Evolutionary conservation across 2,113 vertebrate species (phyloP).

Genomic region (Miniopterus natalensis): DNA sequence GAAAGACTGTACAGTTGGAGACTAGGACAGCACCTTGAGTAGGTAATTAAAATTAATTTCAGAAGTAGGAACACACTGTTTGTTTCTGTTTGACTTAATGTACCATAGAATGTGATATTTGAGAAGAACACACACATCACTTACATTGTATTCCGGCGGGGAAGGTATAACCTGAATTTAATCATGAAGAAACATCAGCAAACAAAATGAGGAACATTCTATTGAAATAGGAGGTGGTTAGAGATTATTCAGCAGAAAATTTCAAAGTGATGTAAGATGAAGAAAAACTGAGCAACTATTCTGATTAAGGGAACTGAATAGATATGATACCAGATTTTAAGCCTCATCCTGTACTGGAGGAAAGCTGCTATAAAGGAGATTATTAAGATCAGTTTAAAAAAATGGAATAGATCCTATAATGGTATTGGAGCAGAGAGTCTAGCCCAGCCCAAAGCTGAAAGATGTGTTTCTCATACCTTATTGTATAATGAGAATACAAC

Average conservation of each 20-base stretch:
- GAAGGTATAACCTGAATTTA: not conserved
- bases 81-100: not conserved
- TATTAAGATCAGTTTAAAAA: not conserved
- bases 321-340: not conserved
- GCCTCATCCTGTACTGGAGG: not conserved
- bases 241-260: not conserved
- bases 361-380: not conserved
- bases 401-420: not conserved
- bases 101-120: not conserved
- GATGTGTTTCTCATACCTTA: not conserved
- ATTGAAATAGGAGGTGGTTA: not conserved
- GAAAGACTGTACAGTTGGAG: not conserved
- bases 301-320: not conserved
- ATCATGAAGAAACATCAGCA: not conserved
- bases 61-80: not conserved
- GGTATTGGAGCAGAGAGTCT: not conserved
- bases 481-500: not conserved
- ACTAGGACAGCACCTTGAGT: not conserved
- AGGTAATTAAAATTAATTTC: conserved; percentile 19
- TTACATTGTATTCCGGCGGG: not conserved
- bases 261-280: not conserved
- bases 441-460: not conserved
- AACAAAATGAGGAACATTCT: not conserved
- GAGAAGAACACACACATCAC: not conserved
- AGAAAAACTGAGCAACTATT: not conserved